Evolutionary conservation across 2,113 vertebrate genomes (phyloP).

Genomic region (Stomatorhinus ivindoensis): DNA sequence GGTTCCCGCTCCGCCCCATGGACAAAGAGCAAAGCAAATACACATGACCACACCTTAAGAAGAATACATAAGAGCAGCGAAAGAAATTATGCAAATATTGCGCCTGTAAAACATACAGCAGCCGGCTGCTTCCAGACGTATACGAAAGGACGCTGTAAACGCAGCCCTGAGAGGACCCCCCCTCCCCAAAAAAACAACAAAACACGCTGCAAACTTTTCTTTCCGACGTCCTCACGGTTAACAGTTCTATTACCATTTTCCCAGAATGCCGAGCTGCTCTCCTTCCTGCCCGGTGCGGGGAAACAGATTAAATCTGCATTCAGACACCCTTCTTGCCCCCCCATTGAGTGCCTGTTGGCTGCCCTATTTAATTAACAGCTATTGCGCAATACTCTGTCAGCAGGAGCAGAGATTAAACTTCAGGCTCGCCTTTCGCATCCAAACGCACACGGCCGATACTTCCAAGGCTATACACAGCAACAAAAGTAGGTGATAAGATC

Average conservation of each 20-base stretch:
- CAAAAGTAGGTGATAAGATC: neutral
- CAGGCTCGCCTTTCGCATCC: neutral
- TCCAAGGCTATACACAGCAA: neutral
- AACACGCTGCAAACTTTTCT: neutral
- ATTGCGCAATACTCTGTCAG: conserved; percentile 11
- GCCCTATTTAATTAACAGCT: conserved; percentile 23
- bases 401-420: conserved; percentile 15
- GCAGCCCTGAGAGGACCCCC: neutral
- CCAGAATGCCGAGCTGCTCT: conserved; percentile 10
- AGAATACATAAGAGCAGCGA: neutral
- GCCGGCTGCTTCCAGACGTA: neutral
- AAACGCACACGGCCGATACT: neutral
- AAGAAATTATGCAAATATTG: neutral
- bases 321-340: conserved; percentile 9
- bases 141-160: neutral
- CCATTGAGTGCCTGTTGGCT: conserved; percentile 11
- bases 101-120: neutral
- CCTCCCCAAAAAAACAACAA: neutral
- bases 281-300: neutral
- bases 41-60: neutral
- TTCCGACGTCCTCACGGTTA: neutral
- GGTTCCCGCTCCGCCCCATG: neutral
- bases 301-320: conserved; percentile 20
- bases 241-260: conserved; percentile 10
- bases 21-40: neutral